Conservation (phyloP, 2,113 vertebrate species). For the Cacatua alba region DNA sequence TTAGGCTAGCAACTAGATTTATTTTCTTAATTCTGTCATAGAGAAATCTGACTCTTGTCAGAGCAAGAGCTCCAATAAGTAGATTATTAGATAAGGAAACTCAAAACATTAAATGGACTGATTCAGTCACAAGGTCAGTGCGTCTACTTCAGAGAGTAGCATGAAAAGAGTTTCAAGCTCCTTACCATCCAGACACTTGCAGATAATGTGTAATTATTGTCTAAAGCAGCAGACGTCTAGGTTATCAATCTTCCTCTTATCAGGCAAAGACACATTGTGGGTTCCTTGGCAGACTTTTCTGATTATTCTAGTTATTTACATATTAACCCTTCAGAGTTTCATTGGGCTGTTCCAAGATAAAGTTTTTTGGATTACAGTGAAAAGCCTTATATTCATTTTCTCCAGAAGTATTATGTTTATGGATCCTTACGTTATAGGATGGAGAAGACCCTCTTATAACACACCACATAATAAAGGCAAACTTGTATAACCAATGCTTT, state of each 20-base stretch:
- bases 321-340: neutral
- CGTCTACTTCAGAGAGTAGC: constrained; percentile 11
- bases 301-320: neutral
- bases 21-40: neutral
- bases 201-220: constrained; percentile 44
- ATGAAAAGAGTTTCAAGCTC: constrained; percentile 12
- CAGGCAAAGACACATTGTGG: neutral
- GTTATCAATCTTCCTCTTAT: constrained; percentile 36
- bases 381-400: neutral
- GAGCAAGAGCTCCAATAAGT: constrained; percentile 8
- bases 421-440: neutral
- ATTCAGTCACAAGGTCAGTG: constrained; percentile 25
- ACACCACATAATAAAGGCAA: neutral
- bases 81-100: constrained; percentile 45
- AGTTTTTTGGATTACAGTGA: neutral
- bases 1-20: neutral
- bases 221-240: constrained; percentile 23
- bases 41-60: neutral
- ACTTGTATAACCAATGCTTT: neutral
- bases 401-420: neutral
- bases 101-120: constrained; percentile 26
- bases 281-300: neutral
- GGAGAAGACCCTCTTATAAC: neutral
- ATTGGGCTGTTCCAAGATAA: neutral
- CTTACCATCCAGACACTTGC: neutral